Conservation (phyloP, 1,140 invertebrate genomes). For the Dreissena rostriformis region DNA sequence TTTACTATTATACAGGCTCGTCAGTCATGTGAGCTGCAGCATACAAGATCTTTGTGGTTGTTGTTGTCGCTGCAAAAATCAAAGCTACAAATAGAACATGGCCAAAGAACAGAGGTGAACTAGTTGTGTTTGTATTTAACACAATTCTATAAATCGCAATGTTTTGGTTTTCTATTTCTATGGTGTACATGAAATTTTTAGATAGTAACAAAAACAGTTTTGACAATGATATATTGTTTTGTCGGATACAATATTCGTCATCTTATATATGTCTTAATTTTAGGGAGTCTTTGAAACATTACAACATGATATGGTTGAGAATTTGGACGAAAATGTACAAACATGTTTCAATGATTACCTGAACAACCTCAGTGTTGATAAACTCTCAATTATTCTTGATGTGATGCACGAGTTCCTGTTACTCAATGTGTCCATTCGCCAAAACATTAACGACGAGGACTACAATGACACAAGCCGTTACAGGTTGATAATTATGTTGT, state of each 20-base stretch:
- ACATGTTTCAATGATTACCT: constrained; percentile 14
- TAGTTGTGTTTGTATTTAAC: too few species aligned
- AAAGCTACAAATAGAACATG: constrained; percentile 28
- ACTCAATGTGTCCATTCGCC: constrained; percentile 9
- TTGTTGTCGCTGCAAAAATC: constrained; percentile 53
- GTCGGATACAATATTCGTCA: too few species aligned
- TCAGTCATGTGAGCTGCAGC: constrained; percentile 53
- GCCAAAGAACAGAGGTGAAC: constrained; percentile 29
- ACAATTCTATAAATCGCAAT: too few species aligned
- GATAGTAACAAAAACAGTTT: too few species aligned
- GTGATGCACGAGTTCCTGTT: constrained; percentile 38
- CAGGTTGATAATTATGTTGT: neutral
- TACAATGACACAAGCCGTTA: constrained; percentile 11
- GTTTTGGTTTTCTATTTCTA: too few species aligned
- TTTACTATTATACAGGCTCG: constrained; percentile 32
- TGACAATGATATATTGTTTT: too few species aligned
- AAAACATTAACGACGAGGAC: constrained; percentile 34
- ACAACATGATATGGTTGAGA: neutral
- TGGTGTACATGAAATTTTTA: too few species aligned
- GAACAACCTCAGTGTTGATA: constrained; percentile 32
- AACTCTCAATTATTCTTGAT: constrained; percentile 14
- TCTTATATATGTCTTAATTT: neutral
- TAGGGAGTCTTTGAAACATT: constrained; percentile 34
- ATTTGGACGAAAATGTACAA: constrained; percentile 4
- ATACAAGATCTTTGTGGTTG: constrained; percentile 61